A percentile compares a stretch with the other conserved stretches of the same genome.
Conservation (phyloP, 2,888 invertebrate species). For the Phytoseiulus persimilis region DNA sequence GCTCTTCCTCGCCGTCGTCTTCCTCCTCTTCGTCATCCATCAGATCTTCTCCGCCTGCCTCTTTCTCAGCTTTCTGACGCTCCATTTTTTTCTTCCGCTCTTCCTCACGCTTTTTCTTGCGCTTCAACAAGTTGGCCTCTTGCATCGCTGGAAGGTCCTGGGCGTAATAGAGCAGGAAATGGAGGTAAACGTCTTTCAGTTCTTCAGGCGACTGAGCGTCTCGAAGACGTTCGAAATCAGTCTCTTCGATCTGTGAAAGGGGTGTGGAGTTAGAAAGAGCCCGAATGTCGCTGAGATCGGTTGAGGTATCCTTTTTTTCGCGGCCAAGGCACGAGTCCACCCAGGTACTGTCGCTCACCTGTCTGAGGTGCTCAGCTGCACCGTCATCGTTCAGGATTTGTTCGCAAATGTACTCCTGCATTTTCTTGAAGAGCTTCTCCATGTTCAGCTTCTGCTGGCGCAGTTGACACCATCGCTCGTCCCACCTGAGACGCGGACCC, state of each 20-base stretch:
- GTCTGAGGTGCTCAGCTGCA: conserved; percentile 51
- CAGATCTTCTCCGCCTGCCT: conserved; percentile 43
- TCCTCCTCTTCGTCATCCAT: conserved; percentile 49
- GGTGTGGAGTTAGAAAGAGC: neutral
- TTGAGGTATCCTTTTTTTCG: no score
- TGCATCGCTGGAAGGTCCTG: conserved; percentile 75
- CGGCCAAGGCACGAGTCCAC: no score
- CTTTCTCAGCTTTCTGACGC: conserved; percentile 42
- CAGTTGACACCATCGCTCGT: conserved; percentile 69
- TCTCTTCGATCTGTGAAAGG: conserved; percentile 72
- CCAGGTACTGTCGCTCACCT: conserved; percentile 52
- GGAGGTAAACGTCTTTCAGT: conserved; percentile 80
- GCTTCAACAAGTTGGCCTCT: conserved; percentile 61
- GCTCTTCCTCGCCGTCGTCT: conserved; percentile 48
- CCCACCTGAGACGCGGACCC: conserved; percentile 6
- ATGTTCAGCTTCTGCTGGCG: conserved; percentile 74
- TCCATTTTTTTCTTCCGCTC: conserved; percentile 49
- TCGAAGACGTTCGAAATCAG: conserved; percentile 64
- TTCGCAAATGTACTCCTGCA: conserved; percentile 67
- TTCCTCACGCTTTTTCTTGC: conserved; percentile 51
- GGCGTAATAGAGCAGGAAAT: conserved; percentile 85
- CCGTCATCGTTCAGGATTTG: conserved; percentile 29
- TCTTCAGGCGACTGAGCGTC: conserved; percentile 78
- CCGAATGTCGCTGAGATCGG: no score
- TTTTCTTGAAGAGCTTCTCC: conserved; percentile 71